Base-by-base conservation (phyloP, 2,797 vertebrate genomes). In the Argentina silus region DNA sequence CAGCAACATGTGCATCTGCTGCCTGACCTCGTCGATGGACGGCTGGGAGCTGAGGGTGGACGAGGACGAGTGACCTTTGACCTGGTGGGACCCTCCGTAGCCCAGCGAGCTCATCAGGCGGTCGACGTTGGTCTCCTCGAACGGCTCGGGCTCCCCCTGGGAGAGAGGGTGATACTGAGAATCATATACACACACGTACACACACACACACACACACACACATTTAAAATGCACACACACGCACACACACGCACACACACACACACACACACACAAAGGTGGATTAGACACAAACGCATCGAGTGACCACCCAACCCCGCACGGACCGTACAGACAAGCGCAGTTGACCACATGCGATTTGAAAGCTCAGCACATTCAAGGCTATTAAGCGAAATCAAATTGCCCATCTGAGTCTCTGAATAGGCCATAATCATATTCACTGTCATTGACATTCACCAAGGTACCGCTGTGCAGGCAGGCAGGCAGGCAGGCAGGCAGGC, bases 21-120 rank as follows among this genome's bases (percentile, higher is more conserved):
- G 95, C 72, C 97, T 92, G 83, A 99, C 97, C 88, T 99, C 97
- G 2, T 99, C 97, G 73, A 99, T 98, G 86, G 97, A 99, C 0
- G 98, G 98, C 93, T 99, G 97, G 0, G 98, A 99, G 93, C 98
- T 99, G 83, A 99, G 93, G 0, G 97, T 98, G 79, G 98, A 99
- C 0, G 97, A 97, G 91, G 98, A 97, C 0, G 98, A 99, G 89
- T 98, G 97, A 84, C 96, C 97, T 84, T 97, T 98, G 79, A 93
- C 92, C 85, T 95, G 96, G 6, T 94, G 85, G 78, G 90, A 92
- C 78, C 90, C 80, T n/a, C 79, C 68, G 0, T 95, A 98, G 64
- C 93, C 95, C 81, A 96, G 91, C 17, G 96, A 94, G 84, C 84
- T 93, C 11, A 94, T 95, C 47, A 98, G 90, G 12, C 92, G 92